Evolutionary conservation across 1,140 invertebrate species (phyloP), one percentile per base, ranked within the genome.

Genomic region (Drosophila nebulosa): DNA sequence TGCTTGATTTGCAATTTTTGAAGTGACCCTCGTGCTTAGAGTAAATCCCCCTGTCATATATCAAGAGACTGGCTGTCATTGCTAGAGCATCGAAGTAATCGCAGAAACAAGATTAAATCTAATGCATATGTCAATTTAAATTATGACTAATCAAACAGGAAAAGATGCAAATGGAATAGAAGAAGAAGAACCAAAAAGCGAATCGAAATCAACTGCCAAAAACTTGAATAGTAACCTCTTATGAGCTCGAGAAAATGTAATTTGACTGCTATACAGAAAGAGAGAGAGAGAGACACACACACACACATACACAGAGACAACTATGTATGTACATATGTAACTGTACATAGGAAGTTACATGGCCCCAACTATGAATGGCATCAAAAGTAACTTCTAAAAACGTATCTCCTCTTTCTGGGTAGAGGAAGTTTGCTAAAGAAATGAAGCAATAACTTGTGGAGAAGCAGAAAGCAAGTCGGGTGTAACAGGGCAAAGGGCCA

Each of bases 401-500:
- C 52, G 63, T 67, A 46, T 46, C 53, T 74, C 69, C 62, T 68
- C 53, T 68, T 66, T 74, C 74, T 58, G 71, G 58, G 42, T 4
- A 7, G 57, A 73, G 73, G 69, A 60, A 80, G 60, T 71, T 84
- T 61, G 64, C 75, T 51, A 52, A 60, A 76, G 83, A 88, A 86
- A 81, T 88, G 78, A 86, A 86, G 81, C 81, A 83, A 86, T 86
- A 88, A 88, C 83, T 81, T 86, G 83, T 64, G 63, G 60, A 59
- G 70, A 14, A 22, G 22, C 4, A 58, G 56, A 36, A 35, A 55
- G 52, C 30, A 56, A 18, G 27, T 39, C 16, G 18, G 53, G 39
- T 70, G 65, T 22, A 52, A 21, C 7, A 12, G 24, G 32, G 22
- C 16, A 36, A 10, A 30, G 67, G 42, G 46, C 16, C n/a, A 39